phyloP scores from a whole-genome alignment of 2,113 vertebrate species.

The Capreolus pygargus region DNA sequence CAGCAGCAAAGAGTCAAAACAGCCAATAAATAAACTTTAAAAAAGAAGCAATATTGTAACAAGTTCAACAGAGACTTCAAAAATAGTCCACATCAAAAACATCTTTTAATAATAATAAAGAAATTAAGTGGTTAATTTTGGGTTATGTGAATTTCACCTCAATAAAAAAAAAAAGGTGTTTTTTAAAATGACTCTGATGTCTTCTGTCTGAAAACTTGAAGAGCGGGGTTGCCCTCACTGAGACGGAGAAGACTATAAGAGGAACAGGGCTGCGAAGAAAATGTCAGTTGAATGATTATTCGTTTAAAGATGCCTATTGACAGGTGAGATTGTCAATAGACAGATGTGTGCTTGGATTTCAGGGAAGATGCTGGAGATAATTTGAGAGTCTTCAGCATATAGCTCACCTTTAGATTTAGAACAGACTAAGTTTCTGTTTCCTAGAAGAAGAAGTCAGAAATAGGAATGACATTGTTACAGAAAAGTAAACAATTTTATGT shows the following conservation, averaged over 20 bases:
- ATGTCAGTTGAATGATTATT: not conserved
- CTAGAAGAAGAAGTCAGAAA: not conserved
- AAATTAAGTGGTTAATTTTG: not conserved
- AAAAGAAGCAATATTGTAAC: not conserved
- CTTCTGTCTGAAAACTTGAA: not conserved
- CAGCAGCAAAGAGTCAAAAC: not conserved
- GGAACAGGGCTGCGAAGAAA: not conserved
- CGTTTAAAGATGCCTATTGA: not conserved
- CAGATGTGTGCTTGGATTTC: not conserved
- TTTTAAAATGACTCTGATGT: not conserved
- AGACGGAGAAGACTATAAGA: not conserved
- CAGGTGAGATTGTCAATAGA: accelerated
- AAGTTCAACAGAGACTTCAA: not conserved
- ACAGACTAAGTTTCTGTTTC: not conserved
- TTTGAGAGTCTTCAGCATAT: not conserved
- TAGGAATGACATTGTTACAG: not conserved
- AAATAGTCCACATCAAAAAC: not conserved
- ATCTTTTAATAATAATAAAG: not conserved
- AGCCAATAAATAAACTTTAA: not conserved
- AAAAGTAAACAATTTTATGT: not conserved
- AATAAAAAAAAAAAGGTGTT: not conserved
- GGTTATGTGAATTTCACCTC: not conserved
- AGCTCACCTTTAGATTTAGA: not conserved
- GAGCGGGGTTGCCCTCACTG: not conserved
- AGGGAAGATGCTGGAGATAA: not conserved